Evolutionary conservation across 2,888 invertebrate species (phyloP), one percentile per base, ranked within the genome.

Genomic region (Ariolimax columbianus): DNA sequence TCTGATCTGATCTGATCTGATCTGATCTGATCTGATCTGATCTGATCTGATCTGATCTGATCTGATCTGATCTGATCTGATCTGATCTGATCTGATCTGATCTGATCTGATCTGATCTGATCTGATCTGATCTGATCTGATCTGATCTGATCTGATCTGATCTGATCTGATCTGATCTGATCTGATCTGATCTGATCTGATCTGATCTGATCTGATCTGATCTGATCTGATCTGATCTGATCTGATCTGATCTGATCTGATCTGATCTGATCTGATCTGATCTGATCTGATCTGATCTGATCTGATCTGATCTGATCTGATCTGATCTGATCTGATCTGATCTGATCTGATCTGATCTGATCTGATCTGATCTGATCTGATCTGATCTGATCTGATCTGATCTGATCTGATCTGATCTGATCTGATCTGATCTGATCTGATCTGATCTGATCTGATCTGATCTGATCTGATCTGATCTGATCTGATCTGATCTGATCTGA

Each of bases 381-480:
- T 33, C 11, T 68, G 66, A 33, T 68, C 19, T 68, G 33, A 68
- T 68, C 33, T 68, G 33, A 68, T 68, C 33, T 68, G 33, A 51
- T 77, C 55, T 77, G 33, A 68, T 68, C 33, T 68, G 33, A 33
- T 33, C 19, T 68, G 73, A 33, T 68, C 33, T 68, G 33, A 68
- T 68, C 33, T 33, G 66, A 68, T 33, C 19, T 9, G 66, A 68
- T 33, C 11, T 68, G 66, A 33, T 68, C 19, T 68, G 73, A 51
- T 77, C 55, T 51, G 26, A 51, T 77, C 55, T 77, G 55, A 77
- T 77, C 55, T 77, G 33, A 51, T 68, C 40, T 47, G 40, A 73
- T 73, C 40, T 73, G 40, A 73, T 73, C 40, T 73, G 73, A 75
- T 47, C 26, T 75, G 47, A 75, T 75, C 47, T 75, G 75, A 75